A percentile compares a stretch with the other conserved stretches of the same genome.
Evolutionary conservation across 2,888 invertebrate genomes (phyloP).

Genomic region (Eupithecia insigniata): DNA sequence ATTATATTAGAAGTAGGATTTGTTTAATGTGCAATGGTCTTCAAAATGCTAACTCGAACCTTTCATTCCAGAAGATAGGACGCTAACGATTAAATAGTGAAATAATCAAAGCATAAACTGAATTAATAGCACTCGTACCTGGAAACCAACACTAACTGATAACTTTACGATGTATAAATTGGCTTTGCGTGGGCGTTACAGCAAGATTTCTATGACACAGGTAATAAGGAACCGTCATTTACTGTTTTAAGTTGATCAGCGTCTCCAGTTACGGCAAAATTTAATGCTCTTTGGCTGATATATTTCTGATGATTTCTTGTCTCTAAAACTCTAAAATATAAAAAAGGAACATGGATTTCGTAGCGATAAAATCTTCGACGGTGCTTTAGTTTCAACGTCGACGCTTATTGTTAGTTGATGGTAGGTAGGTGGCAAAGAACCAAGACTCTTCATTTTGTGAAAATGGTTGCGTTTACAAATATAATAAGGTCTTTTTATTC

Average conservation of each 20-base stretch:
- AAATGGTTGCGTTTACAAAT: neutral
- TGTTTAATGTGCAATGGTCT: neutral
- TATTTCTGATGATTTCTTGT: conserved; percentile 28
- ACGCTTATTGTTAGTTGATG: conserved; percentile 50
- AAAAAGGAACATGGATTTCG: conserved; percentile 19
- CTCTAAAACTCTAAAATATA: conserved; percentile 22
- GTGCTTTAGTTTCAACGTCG: conserved; percentile 71
- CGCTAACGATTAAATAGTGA: neutral
- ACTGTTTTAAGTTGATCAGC: conserved; percentile 10
- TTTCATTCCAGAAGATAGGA: neutral
- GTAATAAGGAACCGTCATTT: conserved; percentile 10
- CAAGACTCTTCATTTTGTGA: neutral
- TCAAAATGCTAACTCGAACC: neutral
- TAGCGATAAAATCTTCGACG: conserved; percentile 57
- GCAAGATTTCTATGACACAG: conserved; percentile 12
- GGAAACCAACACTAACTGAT: conserved; percentile 1
- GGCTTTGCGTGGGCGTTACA: conserved; percentile 5
- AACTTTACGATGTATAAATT: conserved; percentile 12
- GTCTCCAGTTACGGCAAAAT: conserved; percentile 14
- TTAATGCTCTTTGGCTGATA: conserved; percentile 8
- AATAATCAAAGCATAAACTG: conserved; percentile 1
- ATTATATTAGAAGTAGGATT: no score
- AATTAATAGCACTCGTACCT: conserved; percentile 1
- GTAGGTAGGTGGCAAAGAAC: conserved; percentile 66
- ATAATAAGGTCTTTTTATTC: neutral